phyloP scores from a whole-genome alignment of 2,113 vertebrate genomes.

The Odobenus rosmarus region DNA sequence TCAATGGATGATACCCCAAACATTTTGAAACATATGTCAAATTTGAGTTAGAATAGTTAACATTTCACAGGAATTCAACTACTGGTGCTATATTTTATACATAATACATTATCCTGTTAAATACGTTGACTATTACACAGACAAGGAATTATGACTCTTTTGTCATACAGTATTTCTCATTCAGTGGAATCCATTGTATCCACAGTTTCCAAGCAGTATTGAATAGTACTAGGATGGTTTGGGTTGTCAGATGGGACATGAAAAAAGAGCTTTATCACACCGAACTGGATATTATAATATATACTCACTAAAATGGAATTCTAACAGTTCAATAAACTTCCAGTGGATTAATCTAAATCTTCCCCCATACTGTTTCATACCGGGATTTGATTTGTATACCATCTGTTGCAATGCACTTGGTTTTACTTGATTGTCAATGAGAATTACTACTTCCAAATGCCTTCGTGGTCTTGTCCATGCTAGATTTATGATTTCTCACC shows the following conservation, averaged over 20 bases:
- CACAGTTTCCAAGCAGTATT: constrained; percentile 58
- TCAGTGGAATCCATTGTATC: constrained; percentile 41
- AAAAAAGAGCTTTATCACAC: constrained; percentile 56
- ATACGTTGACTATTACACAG: constrained; percentile 62
- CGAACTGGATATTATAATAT: constrained; percentile 57
- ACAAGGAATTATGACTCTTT: constrained; percentile 67
- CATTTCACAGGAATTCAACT: constrained; percentile 69
- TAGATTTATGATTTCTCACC: constrained; percentile 25
- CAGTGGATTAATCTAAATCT: constrained; percentile 46
- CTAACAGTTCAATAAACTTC: constrained; percentile 63
- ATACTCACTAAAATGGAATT: constrained; percentile 56
- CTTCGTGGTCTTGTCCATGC: constrained; percentile 53
- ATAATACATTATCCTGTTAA: constrained; percentile 71
- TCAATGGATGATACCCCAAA: constrained; percentile 46
- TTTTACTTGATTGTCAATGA: constrained; percentile 67
- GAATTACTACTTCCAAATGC: constrained; percentile 67
- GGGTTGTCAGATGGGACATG: constrained; percentile 50
- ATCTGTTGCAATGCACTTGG: constrained; percentile 54
- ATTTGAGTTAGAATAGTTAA: constrained; percentile 67
- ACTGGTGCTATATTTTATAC: constrained; percentile 79
- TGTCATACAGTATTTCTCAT: constrained; percentile 59
- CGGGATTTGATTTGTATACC: constrained; percentile 58
- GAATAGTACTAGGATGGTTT: constrained; percentile 50
- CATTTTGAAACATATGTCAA: constrained; percentile 69
- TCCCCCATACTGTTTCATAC: constrained; percentile 6